Conservation (phyloP, 2,113 vertebrate genomes). For the Mustelus asterias region DNA sequence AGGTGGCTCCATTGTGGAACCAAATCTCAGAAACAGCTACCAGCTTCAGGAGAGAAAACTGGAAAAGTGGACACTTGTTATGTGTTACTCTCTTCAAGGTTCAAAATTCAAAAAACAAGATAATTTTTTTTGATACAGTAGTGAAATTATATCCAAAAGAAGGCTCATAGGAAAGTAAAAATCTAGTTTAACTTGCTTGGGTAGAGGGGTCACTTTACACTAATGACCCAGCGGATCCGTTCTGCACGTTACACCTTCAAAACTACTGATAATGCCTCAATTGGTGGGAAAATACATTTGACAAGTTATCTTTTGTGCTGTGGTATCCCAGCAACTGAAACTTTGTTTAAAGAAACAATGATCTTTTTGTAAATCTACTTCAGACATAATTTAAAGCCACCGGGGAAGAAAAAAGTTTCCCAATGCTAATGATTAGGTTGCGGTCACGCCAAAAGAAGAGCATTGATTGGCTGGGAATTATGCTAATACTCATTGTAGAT, state of each 20-base stretch:
- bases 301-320: background rate
- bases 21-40: background rate
- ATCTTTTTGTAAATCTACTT: background rate
- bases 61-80: background rate
- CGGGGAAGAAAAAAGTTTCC: background rate
- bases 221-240: background rate
- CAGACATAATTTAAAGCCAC: background rate
- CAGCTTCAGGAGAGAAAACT: background rate
- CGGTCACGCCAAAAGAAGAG: background rate
- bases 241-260: background rate
- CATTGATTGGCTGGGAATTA: background rate
- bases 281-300: slow-evolving; percentile 19
- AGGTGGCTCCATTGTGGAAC: background rate
- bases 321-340: background rate
- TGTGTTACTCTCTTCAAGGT: background rate
- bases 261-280: background rate
- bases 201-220: background rate
- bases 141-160: background rate
- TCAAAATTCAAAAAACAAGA: background rate
- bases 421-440: background rate
- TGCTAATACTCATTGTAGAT: background rate
- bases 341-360: background rate
- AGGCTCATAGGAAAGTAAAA: background rate
- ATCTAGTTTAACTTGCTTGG: background rate
- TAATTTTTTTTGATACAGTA: background rate